phyloP scores from a whole-genome alignment of 2,888 invertebrate genomes.

The Dryobota labecula region DNA sequence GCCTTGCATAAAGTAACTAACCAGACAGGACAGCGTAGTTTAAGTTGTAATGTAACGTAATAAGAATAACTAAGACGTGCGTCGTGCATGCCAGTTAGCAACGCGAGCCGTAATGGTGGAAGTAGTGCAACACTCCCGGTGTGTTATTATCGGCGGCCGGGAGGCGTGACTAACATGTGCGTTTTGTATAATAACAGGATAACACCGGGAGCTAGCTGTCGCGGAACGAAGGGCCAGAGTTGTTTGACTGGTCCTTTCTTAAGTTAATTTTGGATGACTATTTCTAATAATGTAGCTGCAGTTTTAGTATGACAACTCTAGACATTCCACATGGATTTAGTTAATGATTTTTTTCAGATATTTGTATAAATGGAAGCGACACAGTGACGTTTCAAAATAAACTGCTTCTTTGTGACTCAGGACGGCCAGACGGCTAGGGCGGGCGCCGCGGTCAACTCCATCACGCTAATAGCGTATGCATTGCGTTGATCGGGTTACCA shows the following conservation, averaged over 20 bases:
- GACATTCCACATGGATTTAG: background rate
- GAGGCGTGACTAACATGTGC: slow-evolving; percentile 19
- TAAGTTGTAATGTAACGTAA: slow-evolving; percentile 7
- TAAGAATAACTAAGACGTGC: background rate
- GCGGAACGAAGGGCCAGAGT: background rate
- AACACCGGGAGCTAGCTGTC: slow-evolving; percentile 1
- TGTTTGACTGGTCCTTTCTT: background rate
- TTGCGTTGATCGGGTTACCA: slow-evolving; percentile 56
- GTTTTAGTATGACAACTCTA: background rate
- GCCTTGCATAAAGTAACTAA: background rate
- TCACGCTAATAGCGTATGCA: slow-evolving; percentile 62
- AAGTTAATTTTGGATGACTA: background rate
- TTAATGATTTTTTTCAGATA: too few species aligned
- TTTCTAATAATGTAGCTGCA: background rate
- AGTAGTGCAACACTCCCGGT: background rate
- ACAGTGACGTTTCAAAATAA: slow-evolving; percentile 11
- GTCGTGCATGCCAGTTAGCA: background rate
- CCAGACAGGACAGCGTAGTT: background rate
- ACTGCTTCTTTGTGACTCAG: background rate
- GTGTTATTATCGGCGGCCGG: slow-evolving; percentile 29
- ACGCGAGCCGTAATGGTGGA: background rate
- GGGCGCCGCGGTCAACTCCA: slow-evolving; percentile 48
- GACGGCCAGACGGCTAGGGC: slow-evolving; percentile 12
- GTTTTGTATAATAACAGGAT: slow-evolving; percentile 41
- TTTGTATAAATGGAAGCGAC: background rate